Evolutionary conservation across 2,888 invertebrate species (phyloP).

Genomic region (Alcis repandata): DNA sequence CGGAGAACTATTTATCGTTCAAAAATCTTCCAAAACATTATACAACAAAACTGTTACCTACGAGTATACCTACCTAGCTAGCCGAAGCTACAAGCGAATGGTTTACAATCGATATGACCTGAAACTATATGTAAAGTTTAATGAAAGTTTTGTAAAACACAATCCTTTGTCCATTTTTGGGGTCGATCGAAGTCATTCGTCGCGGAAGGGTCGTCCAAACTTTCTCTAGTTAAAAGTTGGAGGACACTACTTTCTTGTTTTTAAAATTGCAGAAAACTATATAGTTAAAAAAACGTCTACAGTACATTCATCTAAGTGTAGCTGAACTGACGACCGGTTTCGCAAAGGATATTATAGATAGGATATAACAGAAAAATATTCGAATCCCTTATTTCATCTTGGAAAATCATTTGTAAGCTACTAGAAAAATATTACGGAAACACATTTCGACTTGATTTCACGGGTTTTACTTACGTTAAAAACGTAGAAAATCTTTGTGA

Average conservation of each 20-base stretch:
- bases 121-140: conserved; percentile 1
- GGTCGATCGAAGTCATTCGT: conserved; percentile 11
- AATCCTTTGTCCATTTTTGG: conserved; percentile 18
- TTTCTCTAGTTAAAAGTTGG: conserved; percentile 36
- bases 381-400: too few relatives aligned
- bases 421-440: neutral
- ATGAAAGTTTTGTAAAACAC: conserved; percentile 8
- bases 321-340: neutral
- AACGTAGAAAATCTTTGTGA: neutral
- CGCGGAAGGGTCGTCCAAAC: conserved; percentile 23
- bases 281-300: conserved; percentile 22
- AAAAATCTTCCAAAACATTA: too few relatives aligned
- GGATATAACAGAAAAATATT: too few relatives aligned
- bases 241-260: conserved; percentile 34
- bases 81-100: too few relatives aligned
- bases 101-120: neutral
- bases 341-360: too few relatives aligned
- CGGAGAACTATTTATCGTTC: too few relatives aligned
- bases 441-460: neutral
- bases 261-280: conserved; percentile 22
- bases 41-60: too few relatives aligned
- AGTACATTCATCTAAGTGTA: conserved; percentile 11
- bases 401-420: too few relatives aligned
- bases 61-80: too few relatives aligned
- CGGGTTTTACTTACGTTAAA: neutral